A percentile compares a stretch with the other conserved stretches of the same genome.
Conservation (phyloP, 2,888 invertebrate genomes). For the Phymatocera aterrima region DNA sequence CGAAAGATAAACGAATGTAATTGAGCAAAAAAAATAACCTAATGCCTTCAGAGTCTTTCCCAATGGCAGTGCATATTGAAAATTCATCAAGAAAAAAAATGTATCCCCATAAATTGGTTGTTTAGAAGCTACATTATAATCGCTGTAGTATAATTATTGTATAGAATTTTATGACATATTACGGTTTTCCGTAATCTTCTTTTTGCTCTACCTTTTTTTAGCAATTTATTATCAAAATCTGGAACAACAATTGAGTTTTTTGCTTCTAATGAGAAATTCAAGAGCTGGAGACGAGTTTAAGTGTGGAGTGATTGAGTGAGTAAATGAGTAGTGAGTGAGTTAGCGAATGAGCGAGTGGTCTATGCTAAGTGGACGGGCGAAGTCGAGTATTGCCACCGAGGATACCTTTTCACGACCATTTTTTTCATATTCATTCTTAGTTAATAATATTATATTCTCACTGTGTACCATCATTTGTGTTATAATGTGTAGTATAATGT, state of each 20-base stretch:
- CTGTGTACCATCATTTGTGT: slow-evolving; percentile 41
- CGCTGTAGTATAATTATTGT: no score
- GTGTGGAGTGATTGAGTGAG: slow-evolving; percentile 30
- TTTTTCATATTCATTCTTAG: slow-evolving; percentile 45
- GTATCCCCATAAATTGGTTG: no score
- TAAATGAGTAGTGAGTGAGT: slow-evolving; percentile 16
- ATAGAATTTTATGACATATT: no score
- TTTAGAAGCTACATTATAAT: no score
- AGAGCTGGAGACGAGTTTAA: slow-evolving; percentile 28
- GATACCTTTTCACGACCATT: slow-evolving; percentile 59
- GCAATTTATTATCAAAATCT: slow-evolving; percentile 11
- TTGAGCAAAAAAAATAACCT: no score
- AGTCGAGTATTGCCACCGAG: slow-evolving; percentile 66
- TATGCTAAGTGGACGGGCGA: slow-evolving; percentile 67
- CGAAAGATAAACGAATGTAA: no score
- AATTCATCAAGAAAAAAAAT: no score
- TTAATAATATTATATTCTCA: slow-evolving; percentile 44
- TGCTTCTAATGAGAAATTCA: not conserved
- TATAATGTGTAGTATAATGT: slow-evolving; percentile 35
- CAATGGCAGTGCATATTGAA: slow-evolving; percentile 7
- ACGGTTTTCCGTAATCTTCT: no score
- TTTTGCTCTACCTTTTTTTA: not conserved
- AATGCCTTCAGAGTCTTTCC: not conserved
- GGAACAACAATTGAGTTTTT: not conserved
- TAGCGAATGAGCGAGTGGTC: slow-evolving; percentile 48